These are phyloP conservation scores for Polypedilum vanderplanki DNA, from an alignment of 1,140 invertebrate species.

Conservation along the genomic window DNA sequence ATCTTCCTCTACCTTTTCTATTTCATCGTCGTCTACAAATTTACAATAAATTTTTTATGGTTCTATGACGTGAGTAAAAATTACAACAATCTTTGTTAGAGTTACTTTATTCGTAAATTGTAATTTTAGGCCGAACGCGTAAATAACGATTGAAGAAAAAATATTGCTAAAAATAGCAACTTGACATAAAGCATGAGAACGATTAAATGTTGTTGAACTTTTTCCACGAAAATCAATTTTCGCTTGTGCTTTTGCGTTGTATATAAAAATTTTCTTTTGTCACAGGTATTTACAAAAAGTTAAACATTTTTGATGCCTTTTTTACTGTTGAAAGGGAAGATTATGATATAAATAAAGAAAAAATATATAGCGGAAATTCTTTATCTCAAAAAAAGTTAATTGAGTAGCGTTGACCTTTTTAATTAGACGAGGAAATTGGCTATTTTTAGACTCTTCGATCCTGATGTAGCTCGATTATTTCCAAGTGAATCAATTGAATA, in stretches of 20 bases:
- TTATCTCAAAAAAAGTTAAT: too few relatives aligned
- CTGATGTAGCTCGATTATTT: too few relatives aligned
- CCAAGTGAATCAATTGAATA: too few relatives aligned
- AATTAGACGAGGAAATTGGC: too few relatives aligned
- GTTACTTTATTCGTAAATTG: neutral
- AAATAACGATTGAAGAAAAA: neutral
- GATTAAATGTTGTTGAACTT: conserved; percentile 13
- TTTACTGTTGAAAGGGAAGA: too few relatives aligned
- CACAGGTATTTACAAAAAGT: too few relatives aligned
- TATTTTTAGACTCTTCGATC: too few relatives aligned
- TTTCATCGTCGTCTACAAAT: neutral
- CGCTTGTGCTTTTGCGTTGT: neutral
- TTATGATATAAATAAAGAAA: too few relatives aligned
- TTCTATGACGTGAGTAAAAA: conserved; percentile 1
- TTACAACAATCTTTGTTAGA: neutral
- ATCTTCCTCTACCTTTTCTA: neutral
- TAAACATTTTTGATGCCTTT: too few relatives aligned
- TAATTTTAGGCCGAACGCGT: neutral
- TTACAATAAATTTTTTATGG: conserved; percentile 13
- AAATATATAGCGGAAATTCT: too few relatives aligned
- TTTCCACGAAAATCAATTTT: conserved; percentile 1
- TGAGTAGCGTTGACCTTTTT: too few relatives aligned
- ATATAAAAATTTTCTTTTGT: too few relatives aligned
- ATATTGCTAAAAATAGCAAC: neutral
- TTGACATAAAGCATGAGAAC: neutral